Conservation (phyloP, 2,797 vertebrate species). For the Mionectes olivaceus region DNA sequence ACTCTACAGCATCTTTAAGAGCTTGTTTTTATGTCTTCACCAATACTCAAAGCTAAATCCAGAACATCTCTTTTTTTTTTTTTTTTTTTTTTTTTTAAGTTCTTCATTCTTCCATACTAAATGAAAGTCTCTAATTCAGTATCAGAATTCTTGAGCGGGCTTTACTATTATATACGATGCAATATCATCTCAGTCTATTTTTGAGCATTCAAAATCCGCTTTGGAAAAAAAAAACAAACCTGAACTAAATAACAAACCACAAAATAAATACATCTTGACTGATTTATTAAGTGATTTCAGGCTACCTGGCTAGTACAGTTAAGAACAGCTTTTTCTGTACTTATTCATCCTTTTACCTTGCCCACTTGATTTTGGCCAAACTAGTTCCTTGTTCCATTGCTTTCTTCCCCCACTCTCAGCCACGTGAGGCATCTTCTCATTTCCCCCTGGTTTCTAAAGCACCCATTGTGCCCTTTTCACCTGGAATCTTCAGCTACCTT, state of each 20-base stretch:
- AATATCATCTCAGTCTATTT: neutral
- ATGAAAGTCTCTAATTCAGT: neutral
- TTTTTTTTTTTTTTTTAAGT: neutral
- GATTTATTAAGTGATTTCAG: neutral
- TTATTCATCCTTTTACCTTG: neutral
- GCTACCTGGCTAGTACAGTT: neutral
- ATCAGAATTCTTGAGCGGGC: neutral
- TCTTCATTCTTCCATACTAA: neutral
- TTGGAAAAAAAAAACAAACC: neutral
- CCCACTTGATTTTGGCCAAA: neutral
- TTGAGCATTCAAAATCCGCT: neutral
- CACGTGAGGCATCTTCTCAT: neutral
- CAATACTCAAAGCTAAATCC: neutral
- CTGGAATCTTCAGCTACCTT: neutral
- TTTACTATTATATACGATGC: neutral
- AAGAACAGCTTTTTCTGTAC: neutral
- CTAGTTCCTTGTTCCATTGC: neutral
- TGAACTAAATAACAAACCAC: neutral
- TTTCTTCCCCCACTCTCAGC: neutral
- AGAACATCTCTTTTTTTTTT: accelerated
- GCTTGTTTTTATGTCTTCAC: neutral
- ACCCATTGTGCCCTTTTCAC: neutral
- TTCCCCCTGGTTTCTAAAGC: neutral
- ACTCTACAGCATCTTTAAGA: neutral
- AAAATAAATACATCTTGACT: neutral